Evolutionary conservation across 2,113 vertebrate genomes (phyloP).

Genomic region (Bungarus multicinctus): DNA sequence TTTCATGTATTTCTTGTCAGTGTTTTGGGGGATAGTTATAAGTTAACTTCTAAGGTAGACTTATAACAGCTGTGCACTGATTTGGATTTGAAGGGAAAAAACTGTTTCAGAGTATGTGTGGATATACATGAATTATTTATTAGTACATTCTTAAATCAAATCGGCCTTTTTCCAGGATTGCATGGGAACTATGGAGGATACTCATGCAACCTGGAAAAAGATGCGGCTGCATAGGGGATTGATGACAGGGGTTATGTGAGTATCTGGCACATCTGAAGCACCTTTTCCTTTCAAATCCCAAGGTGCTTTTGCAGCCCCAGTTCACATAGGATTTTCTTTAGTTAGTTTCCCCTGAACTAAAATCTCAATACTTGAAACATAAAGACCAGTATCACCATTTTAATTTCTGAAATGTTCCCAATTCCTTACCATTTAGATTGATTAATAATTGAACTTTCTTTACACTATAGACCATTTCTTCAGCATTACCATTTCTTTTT

Average conservation of each 20-base stretch:
- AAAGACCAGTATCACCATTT: background rate
- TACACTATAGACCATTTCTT: background rate
- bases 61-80: background rate
- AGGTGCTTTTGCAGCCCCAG: background rate
- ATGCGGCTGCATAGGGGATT: background rate
- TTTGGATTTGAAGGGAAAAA: background rate
- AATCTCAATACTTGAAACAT: background rate
- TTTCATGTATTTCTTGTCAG: background rate
- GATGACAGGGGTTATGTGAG: background rate
- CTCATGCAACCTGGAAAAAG: background rate
- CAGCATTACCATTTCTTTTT: background rate
- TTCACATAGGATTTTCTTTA: background rate
- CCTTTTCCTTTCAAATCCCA: background rate
- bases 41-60: background rate
- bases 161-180: background rate
- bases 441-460: background rate
- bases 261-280: background rate
- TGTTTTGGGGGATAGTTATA: background rate
- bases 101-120: background rate
- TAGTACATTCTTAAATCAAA: background rate
- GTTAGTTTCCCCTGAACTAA: background rate
- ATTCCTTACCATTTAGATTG: background rate
- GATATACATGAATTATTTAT: background rate
- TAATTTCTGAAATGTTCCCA: background rate
- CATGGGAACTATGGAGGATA: background rate